Evolutionary conservation across 2,888 invertebrate species (phyloP), one percentile per base, ranked within the genome.

Genomic region (Epinotia demarniana): DNA sequence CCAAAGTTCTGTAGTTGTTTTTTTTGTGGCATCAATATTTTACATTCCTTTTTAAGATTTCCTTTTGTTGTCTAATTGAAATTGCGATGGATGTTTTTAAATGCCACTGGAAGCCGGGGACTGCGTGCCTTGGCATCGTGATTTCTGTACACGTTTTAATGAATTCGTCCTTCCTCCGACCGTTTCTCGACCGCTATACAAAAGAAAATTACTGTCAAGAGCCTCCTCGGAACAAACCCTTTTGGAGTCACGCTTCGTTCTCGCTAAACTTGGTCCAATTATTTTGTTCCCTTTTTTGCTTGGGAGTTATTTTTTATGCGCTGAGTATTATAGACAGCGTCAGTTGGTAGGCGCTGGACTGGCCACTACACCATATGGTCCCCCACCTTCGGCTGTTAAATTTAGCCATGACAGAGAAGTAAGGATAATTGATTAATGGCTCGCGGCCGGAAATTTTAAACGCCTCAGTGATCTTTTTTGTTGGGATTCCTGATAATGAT

Each of bases 391-490:
- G 85, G 85, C 85, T 89, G 90, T 75, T 89, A 90, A 89, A 91
- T 89, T 88, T 86, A 89, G 86, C 89, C 88, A 87, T 89, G 91
- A 90, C 92, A 89, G 90, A 86, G 87, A 87, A 88, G 87, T 89
- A 89, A 87, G 87, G 84, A 87, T 92, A 93, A 92, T 92, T 93
- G 93, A 92, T 93, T 92, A 92, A 93, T 92, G 89, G 86, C 82
- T 84, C 83, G 83, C 82, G 84, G 90, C 90, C 92, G 91, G 92
- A 92, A 92, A 88, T 90, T 89, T 92, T 91, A 90, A 91, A 91
- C 87, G 90, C 85, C 82, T 81, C 87, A 85, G 89, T 90, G 87
- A 84, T 86, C 82, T 90, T 92, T 93, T 92, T 89, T 89, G 85
- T 89, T 80, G 81, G 84, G 88, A 91, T 90, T 89, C 87, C 89